Base-by-base conservation (phyloP, 2,888 invertebrate species). In the Meandrusa payeni region DNA sequence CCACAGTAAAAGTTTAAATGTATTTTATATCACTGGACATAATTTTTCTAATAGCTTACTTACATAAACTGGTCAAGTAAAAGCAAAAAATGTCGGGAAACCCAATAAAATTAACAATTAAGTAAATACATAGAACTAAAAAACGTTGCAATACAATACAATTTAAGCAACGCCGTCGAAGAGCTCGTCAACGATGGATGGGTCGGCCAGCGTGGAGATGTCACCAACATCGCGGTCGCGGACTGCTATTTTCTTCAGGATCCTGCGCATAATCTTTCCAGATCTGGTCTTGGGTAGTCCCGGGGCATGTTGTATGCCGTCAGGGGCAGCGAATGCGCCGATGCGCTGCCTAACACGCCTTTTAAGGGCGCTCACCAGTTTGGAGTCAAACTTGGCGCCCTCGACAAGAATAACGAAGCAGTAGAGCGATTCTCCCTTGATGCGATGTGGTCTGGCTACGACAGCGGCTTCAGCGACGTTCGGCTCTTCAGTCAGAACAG, bases 251-350 rank as follows among this genome's bases (percentile, higher is more conserved):
- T 98, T 97, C 50, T 98, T 91, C 48, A 99, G 87, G 45, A 99
- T 94, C 51, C 99, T 91, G 47, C 99, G 91, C 96, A 99, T 98
- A 48, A 99, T 98, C 86, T 99, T 99, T 1, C 99, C 99, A 0
- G 98, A 98, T 32, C 98, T 90, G 0, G 98, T 98, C 82, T 99
- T 98, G 0, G 99, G 99, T 50, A 99, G 87, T 0, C 94, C 95
- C 0, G 97, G 96, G 0, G 98, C 98, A 72, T 95, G 92, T 57
- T 99, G 99, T 44, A 99, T 93, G 22, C 94, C 92, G 71, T 99
- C 99, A 0, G 99, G 99, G 60, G 94, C 92, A 0, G 99, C 99
- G 75, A 99, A 98, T 0, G 98, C 95, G 1, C 99, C 99, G 59
- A 99, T 99, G 61, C 95, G 93, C 55, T 93, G 92, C 31, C 99